Percentiles rank a stretch among this genome's conserved stretches.
phyloP scores from a whole-genome alignment of 2,113 vertebrate species.

The Eudyptes chrysolophus region DNA sequence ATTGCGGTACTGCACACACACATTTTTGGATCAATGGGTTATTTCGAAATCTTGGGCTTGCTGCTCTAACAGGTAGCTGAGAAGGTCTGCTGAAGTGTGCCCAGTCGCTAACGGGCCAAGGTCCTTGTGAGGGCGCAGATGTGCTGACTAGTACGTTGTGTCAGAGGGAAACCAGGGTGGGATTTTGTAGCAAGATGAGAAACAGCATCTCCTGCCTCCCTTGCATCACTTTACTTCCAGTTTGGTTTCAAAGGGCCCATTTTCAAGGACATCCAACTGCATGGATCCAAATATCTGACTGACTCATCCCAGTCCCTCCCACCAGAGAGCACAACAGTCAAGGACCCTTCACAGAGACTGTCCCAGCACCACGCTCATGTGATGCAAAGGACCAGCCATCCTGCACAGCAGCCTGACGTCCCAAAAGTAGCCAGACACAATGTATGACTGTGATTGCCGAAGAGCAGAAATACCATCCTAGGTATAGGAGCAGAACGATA shows the following conservation, averaged over 20 bases:
- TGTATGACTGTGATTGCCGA: accelerated
- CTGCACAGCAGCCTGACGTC: background rate
- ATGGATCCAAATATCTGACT: background rate
- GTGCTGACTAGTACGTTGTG: background rate
- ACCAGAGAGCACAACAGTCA: background rate
- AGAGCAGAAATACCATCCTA: background rate
- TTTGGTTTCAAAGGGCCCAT: background rate
- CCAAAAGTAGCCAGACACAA: background rate
- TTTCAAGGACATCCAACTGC: background rate
- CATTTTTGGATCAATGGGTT: background rate
- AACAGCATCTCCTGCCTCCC: background rate
- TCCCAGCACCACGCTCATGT: background rate
- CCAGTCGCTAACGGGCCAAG: background rate
- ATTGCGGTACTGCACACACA: conserved; percentile 47
- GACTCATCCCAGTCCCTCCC: background rate
- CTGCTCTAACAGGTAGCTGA: conserved; percentile 31
- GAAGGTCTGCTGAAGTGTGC: background rate
- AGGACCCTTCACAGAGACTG: background rate
- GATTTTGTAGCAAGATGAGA: background rate
- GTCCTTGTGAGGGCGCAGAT: background rate
- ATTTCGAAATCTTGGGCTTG: background rate
- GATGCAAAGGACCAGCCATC: background rate
- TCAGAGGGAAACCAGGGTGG: background rate
- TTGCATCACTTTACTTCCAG: background rate
- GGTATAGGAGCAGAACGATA: background rate